A percentile compares a stretch with the other conserved stretches of the same genome.
Conservation (phyloP, 2,888 invertebrate species). For the Clanis bilineata region DNA sequence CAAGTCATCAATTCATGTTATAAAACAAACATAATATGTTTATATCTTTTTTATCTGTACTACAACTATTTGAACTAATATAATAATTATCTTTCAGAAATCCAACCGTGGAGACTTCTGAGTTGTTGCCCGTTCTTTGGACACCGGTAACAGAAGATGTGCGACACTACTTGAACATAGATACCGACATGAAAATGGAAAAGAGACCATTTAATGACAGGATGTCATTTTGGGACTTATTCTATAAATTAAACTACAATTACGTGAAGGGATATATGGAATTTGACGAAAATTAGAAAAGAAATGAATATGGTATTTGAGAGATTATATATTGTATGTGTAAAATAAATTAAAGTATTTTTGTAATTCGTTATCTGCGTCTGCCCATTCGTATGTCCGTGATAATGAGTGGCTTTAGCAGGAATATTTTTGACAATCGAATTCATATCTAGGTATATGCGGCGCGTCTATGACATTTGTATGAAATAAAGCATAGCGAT, state of each 20-base stretch:
- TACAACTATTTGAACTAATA: too few species aligned
- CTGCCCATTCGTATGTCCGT: too few species aligned
- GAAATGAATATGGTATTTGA: not conserved
- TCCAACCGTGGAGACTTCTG: slow-evolving; percentile 42
- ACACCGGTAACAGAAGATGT: slow-evolving; percentile 30
- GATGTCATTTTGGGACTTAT: slow-evolving; percentile 46
- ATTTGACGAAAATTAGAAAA: not conserved
- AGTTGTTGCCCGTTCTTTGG: slow-evolving; percentile 43
- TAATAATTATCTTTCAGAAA: slow-evolving; percentile 33
- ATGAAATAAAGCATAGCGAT: too few species aligned
- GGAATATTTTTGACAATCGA: too few species aligned
- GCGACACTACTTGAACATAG: slow-evolving; percentile 35
- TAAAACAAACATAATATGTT: not conserved
- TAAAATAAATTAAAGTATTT: not conserved
- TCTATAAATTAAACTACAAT: slow-evolving; percentile 32
- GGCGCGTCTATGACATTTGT: too few species aligned
- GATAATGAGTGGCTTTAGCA: too few species aligned
- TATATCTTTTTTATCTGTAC: not conserved
- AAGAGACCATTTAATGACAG: slow-evolving; percentile 37
- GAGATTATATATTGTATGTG: not conserved
- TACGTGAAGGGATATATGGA: slow-evolving; percentile 23
- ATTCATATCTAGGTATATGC: too few species aligned
- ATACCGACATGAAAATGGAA: slow-evolving; percentile 34
- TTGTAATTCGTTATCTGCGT: too few species aligned
- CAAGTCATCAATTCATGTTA: not conserved